Conservation (phyloP, 2,797 vertebrate species). For the Pseudochaenichthys georgianus region DNA sequence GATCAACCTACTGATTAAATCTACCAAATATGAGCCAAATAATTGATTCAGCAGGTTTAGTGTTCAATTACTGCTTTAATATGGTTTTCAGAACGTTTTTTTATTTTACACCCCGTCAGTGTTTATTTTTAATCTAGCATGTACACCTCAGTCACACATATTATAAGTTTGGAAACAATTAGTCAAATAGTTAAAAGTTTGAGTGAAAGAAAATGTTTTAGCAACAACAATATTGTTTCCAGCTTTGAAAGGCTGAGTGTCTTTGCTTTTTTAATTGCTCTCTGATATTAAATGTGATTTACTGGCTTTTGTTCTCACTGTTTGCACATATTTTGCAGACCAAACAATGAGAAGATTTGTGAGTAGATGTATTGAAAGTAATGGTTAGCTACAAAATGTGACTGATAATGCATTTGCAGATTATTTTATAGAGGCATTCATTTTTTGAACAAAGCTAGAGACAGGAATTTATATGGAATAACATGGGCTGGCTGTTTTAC, state of each 20-base stretch:
- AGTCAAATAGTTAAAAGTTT: background rate
- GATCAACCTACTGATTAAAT: background rate
- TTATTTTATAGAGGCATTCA: background rate
- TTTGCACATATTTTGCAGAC: background rate
- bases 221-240: background rate
- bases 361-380: background rate
- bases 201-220: background rate
- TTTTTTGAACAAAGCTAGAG: background rate
- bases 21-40: background rate
- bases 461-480: background rate
- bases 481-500: background rate
- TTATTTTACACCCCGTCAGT: background rate
- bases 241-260: background rate
- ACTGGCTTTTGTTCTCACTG: background rate
- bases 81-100: background rate
- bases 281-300: background rate
- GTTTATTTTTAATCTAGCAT: conserved; percentile 1
- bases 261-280: background rate
- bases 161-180: background rate
- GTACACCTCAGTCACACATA: background rate
- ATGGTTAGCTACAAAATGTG: background rate
- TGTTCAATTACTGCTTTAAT: background rate
- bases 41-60: background rate
- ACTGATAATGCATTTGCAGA: conserved; percentile 4
- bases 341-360: background rate